Evolutionary conservation across 2,113 vertebrate species (phyloP), one percentile per base, ranked within the genome.

Genomic region (Xenus cinereus): DNA sequence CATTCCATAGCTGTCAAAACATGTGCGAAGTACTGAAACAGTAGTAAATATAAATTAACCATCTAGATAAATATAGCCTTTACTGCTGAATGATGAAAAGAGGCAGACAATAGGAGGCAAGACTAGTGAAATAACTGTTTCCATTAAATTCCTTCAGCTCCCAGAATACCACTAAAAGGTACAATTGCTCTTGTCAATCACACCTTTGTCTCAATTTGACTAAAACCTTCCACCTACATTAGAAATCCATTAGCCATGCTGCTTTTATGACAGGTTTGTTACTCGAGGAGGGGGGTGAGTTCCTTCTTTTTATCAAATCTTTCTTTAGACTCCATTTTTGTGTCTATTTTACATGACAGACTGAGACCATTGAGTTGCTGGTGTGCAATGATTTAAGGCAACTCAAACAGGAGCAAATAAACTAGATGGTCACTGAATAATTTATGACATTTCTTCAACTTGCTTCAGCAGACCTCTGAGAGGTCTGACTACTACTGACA

Each of bases 151-250:
- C 48, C 26, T 94, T 94, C 37, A 86, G 78, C 59, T 94, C 67
- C 56, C 67, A 87, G 51, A 97, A 92, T 93, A 96, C 54, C 68
- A 64, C 67, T 96, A 72, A 93, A 93, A 95, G 46, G 45, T 94
- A 74, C 86, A 94, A 95, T 95, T 96, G 63, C 68, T 96, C 87
- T 76, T 97, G 92, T 96, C 97, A 97, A 77, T 97, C 91, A 89
- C 33, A 94, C 45, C 78, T 97, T 96, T 97, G 91, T 95, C 83
- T 95, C 76, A 78, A 32, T 97, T 93, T 97, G 67, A 93, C 79
- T 93, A 91, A 96, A 97, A 93, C 60, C 35, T 92, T 96, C 83
- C 68, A 94, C 82, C 73, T 94, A 73, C 80, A 60, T 91, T 93
- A 92, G 54, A 95, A 97, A 97, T 80, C 89, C 95, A 97, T 96